Percentiles rank a stretch among this genome's conserved stretches.
Conservation (phyloP, 2,888 invertebrate species). For the Tigriopus californicus region DNA sequence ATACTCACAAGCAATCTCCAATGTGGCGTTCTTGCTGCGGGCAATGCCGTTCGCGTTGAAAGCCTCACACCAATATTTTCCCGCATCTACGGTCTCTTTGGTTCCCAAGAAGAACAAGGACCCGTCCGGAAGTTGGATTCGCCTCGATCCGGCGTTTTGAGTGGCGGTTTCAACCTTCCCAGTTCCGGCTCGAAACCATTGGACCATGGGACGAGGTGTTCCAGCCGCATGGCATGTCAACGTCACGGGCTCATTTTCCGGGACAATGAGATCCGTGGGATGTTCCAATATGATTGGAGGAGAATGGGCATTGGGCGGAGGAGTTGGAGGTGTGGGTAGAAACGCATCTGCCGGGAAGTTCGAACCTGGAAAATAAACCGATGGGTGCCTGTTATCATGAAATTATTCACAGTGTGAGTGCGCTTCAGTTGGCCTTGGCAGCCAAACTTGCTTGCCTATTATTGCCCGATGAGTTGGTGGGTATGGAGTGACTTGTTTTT, state of each 20-base stretch:
- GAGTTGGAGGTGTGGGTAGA: no score
- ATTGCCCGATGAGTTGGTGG: no score
- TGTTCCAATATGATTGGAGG: constrained; percentile 3
- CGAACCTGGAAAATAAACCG: no score
- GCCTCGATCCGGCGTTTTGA: no score
- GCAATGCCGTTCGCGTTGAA: neutral
- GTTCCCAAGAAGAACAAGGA: constrained; percentile 7
- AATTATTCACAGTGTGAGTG: no score
- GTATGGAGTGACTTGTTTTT: no score
- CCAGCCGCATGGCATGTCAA: constrained; percentile 10
- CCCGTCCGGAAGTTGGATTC: constrained; percentile 1
- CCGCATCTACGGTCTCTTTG: neutral
- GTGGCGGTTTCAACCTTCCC: no score
- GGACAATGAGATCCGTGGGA: constrained; percentile 1
- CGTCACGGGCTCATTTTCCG: constrained; percentile 4
- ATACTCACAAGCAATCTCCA: constrained; percentile 1
- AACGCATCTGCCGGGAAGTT: no score
- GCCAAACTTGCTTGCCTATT: no score
- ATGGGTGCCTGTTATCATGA: no score
- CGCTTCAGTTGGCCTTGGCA: no score
- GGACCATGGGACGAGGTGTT: neutral
- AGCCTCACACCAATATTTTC: constrained; percentile 11
- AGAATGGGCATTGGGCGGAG: neutral
- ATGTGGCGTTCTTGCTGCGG: neutral
- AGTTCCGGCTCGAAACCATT: constrained; percentile 3